phyloP scores from a whole-genome alignment of 2,797 vertebrate genomes.

The Catharus ustulatus region DNA sequence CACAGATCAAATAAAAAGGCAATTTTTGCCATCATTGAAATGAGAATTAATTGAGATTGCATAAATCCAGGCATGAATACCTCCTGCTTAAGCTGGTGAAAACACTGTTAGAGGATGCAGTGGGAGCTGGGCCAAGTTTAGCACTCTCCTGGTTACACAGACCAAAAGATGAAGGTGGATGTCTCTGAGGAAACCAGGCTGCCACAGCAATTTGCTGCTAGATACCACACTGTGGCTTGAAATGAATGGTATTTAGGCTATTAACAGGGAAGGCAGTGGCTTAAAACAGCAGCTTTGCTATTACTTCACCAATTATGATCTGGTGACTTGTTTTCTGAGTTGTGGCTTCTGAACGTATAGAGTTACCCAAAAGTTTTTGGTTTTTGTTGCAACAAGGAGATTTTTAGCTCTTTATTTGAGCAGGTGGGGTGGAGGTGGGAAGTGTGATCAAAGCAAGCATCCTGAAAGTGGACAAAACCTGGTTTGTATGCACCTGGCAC shows the following conservation, averaged over 20 bases:
- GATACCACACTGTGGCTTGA: background rate
- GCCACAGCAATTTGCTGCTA: background rate
- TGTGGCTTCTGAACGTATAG: background rate
- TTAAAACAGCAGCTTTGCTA: background rate
- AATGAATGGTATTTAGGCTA: background rate
- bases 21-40: accelerated
- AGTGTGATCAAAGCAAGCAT: background rate
- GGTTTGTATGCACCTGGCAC: background rate
- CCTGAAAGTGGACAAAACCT: background rate
- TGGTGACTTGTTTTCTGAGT: background rate
- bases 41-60: background rate
- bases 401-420: background rate
- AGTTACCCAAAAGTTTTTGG: background rate
- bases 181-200: background rate
- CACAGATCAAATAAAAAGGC: background rate
- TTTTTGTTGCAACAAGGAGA: background rate
- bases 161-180: background rate
- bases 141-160: background rate
- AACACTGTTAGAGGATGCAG: background rate
- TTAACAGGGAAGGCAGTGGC: background rate
- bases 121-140: background rate
- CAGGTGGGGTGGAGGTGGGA: background rate
- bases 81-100: background rate
- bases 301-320: background rate
- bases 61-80: background rate